A percentile compares a stretch with the other conserved stretches of the same genome.
Evolutionary conservation across 2,113 vertebrate species (phyloP).

Genomic region (Tor tambroides): DNA sequence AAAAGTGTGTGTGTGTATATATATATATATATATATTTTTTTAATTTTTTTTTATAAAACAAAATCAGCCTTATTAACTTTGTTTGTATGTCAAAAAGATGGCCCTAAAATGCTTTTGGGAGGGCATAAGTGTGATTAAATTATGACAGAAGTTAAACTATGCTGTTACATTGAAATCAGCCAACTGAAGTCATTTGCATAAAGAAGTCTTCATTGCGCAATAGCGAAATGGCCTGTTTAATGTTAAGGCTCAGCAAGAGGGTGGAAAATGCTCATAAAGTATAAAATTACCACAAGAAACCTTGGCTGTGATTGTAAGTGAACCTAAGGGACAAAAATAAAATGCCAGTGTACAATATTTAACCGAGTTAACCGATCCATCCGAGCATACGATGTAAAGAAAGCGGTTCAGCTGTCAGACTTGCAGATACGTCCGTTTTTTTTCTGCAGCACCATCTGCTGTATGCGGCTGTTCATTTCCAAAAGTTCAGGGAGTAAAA

Average conservation of each 20-base stretch:
- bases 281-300: background rate
- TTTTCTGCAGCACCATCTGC: conserved; percentile 1
- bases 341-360: background rate
- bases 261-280: background rate
- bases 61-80: no score
- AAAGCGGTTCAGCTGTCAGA: conserved; percentile 13
- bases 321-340: background rate
- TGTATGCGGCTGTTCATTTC: conserved; percentile 14
- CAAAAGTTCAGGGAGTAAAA: conserved; percentile 12
- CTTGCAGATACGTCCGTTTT: background rate
- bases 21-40: no score
- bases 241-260: background rate
- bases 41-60: no score
- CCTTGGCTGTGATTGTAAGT: background rate
- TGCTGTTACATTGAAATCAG: background rate
- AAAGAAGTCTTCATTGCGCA: background rate
- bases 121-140: no score
- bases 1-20: no score
- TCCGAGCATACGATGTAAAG: background rate
- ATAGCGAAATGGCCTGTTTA: background rate
- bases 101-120: no score
- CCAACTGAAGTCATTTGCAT: background rate
- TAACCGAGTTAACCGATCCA: background rate
- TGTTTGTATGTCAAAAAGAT: no score
- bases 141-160: no score